Evolutionary conservation across 2,888 invertebrate genomes (phyloP).

Genomic region (Orthosia gothica): DNA sequence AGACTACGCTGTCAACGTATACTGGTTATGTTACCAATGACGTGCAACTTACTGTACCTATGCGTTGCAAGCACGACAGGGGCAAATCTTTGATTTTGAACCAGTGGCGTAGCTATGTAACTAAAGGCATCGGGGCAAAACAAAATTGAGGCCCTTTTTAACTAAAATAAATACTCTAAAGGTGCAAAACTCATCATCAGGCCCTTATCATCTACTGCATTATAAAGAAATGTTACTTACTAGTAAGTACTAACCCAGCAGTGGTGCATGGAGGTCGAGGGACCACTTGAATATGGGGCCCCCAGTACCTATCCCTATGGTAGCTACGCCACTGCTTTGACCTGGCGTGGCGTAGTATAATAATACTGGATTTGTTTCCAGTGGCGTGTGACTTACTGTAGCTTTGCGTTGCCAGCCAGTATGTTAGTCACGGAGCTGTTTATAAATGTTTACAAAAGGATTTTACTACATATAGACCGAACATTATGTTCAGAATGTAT

Average conservation of each 20-base stretch:
- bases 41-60: not conserved
- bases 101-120: no score
- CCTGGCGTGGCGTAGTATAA: not conserved
- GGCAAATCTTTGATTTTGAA: no score
- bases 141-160: no score
- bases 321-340: not conserved
- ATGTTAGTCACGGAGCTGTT: slow-evolving; percentile 12
- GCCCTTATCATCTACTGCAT: no score
- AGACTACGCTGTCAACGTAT: not conserved
- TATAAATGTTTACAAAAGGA: slow-evolving; percentile 18
- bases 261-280: no score
- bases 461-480: slow-evolving; percentile 14
- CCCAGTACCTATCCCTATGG: no score
- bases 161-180: no score
- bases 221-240: no score
- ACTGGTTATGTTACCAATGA: not conserved
- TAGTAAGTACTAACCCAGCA: no score
- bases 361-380: not conserved
- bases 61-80: not conserved
- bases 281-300: no score
- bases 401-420: not conserved
- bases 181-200: no score
- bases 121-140: no score
- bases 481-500: slow-evolving; percentile 10
- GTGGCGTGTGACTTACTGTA: not conserved